Evolutionary conservation across 2,113 vertebrate genomes (phyloP), one percentile per base, ranked within the genome.

Genomic region (Bubo scandiacus): DNA sequence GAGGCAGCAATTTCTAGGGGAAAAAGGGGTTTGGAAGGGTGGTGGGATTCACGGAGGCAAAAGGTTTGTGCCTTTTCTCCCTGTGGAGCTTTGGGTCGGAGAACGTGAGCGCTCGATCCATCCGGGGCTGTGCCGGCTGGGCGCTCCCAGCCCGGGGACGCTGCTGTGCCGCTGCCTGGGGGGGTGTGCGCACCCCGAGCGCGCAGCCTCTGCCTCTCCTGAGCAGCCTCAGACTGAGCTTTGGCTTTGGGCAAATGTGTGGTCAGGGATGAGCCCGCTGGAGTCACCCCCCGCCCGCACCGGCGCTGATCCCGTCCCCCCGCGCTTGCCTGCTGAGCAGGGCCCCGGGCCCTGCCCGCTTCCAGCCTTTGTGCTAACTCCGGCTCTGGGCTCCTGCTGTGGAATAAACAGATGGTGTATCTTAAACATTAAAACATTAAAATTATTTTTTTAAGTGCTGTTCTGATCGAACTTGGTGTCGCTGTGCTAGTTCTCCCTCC

Each of bases 391-490:
- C 29, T 87, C 65, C 45, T 72, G 77, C 71, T 6, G 15, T 52
- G 49, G 59, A 62, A 59, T 62, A 68, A 71, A 84, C 66, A 74
- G 55, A 34, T 71, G 25, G 38, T 92, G 45, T 73, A 75, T 66
- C 77, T 67, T 54, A 54, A 87, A 79, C 66, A 94, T 95, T 93
- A 83, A 95, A 94, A 79, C 66, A 94, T 95, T 93, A 86, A 95
- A 94, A 52, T 74, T 96, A 92, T 93, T 83, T 97, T 97, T 94
- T 72, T 86, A 96, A 92, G 86, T 27, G 43, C 54, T 86, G 32
- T 63, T 67, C 65, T 27, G 29, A 3, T n/a, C 12, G 51, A 86
- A 62, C 42, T 57, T 82, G 55, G 14, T 90, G 71, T 91, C 12
- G 2, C 42, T 62, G 6, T 91, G 67, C 63, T 78, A 14, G 36